Evolutionary conservation across 2,888 invertebrate genomes (phyloP).

Genomic region (Carterocephalus palaemon): DNA sequence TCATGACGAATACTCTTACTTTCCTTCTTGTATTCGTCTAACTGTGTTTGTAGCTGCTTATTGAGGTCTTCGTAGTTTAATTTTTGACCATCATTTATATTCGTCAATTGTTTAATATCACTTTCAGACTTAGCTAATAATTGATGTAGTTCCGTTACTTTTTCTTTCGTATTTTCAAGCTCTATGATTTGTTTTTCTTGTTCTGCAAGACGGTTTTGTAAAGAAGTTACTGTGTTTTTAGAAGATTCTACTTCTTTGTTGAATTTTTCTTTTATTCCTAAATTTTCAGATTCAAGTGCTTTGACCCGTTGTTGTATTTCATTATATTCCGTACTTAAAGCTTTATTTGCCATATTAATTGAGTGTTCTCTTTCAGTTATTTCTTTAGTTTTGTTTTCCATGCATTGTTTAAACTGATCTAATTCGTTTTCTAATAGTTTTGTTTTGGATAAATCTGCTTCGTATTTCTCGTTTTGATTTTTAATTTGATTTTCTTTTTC

Average conservation of each 20-base stretch:
- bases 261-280: constrained; percentile 55
- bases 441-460: constrained; percentile 48
- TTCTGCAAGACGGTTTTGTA: constrained; percentile 52
- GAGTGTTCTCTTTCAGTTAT: constrained; percentile 54
- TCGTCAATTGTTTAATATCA: constrained; percentile 65
- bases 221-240: constrained; percentile 50
- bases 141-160: constrained; percentile 60
- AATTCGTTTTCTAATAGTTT: constrained; percentile 53
- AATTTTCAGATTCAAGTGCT: constrained; percentile 56
- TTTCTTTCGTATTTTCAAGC: constrained; percentile 56
- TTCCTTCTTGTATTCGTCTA: constrained; percentile 67
- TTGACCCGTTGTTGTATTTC: constrained; percentile 55
- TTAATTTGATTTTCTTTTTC: constrained; percentile 60
- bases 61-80: constrained; percentile 71
- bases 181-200: constrained; percentile 58
- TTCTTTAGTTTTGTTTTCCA: constrained; percentile 44
- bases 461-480: constrained; percentile 48
- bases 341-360: constrained; percentile 49
- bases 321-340: constrained; percentile 48
- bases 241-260: constrained; percentile 60
- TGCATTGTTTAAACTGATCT: constrained; percentile 46
- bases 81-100: constrained; percentile 71
- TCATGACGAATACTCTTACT: constrained; percentile 74
- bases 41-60: constrained; percentile 61
- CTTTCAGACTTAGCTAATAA: constrained; percentile 64